Conservation (phyloP, 2,888 invertebrate species). For the Ceriagrion tenellum region DNA sequence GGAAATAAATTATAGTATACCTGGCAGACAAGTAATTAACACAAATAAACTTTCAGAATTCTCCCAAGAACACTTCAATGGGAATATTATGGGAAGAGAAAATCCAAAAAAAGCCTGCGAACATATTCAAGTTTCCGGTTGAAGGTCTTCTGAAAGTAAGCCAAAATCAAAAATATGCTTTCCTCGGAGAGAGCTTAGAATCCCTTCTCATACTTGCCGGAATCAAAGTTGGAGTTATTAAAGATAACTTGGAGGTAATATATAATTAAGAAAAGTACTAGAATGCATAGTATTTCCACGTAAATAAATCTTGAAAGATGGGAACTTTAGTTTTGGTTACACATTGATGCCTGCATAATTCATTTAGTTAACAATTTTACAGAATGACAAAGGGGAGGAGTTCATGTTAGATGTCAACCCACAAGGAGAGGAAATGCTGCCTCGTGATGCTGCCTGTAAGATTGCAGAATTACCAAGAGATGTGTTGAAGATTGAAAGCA, state of each 20-base stretch:
- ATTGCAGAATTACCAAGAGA: slow-evolving; percentile 42
- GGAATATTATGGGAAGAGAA: slow-evolving; percentile 41
- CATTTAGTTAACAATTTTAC: not conserved
- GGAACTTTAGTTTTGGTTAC: no score
- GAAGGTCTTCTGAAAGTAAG: slow-evolving; percentile 45
- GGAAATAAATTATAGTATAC: no score
- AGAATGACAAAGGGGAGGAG: slow-evolving; percentile 1
- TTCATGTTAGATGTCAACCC: not conserved
- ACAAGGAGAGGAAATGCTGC: slow-evolving; percentile 35
- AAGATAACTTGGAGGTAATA: slow-evolving; percentile 42
- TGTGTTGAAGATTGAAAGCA: slow-evolving; percentile 24
- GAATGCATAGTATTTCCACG: not conserved
- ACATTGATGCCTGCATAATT: not conserved
- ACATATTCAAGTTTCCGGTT: not conserved
- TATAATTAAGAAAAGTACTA: not conserved
- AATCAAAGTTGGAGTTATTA: slow-evolving; percentile 45
- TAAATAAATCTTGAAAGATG: no score
- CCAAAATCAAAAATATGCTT: slow-evolving; percentile 49
- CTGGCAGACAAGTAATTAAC: not conserved
- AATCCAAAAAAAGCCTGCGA: slow-evolving; percentile 2
- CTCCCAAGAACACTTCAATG: slow-evolving; percentile 45
- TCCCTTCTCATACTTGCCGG: slow-evolving; percentile 43
- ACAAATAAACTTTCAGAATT: not conserved
- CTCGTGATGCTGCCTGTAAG: slow-evolving; percentile 28
- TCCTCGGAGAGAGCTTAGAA: slow-evolving; percentile 47